Evolutionary conservation across 2,888 invertebrate genomes (phyloP).

Genomic region (Diarsia rubi): DNA sequence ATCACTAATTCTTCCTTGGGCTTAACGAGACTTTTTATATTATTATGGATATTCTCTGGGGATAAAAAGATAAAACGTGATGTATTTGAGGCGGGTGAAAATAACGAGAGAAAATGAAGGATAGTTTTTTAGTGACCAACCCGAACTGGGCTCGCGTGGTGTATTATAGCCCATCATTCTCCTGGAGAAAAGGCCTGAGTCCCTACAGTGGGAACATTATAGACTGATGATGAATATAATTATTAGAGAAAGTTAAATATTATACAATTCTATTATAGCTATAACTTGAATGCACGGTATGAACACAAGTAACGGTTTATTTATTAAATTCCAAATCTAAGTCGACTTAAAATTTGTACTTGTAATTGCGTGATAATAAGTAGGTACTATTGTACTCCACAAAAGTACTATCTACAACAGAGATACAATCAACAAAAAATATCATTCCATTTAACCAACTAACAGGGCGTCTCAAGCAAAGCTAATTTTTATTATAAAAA

Average conservation of each 20-base stretch:
- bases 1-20: slow-evolving; percentile 73
- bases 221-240: neutral
- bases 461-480: slow-evolving; percentile 32
- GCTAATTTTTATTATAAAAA: slow-evolving; percentile 41
- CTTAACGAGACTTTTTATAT: slow-evolving; percentile 57
- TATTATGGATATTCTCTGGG: slow-evolving; percentile 34
- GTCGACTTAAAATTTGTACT: neutral
- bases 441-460: neutral
- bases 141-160: too few species aligned
- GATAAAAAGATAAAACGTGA: neutral
- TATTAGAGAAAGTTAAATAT: neutral
- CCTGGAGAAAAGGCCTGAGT: too few species aligned
- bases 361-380: neutral
- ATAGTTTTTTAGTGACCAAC: too few species aligned
- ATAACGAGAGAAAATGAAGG: neutral
- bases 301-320: neutral
- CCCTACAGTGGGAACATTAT: too few species aligned
- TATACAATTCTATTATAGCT: neutral
- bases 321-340: neutral
- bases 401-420: neutral
- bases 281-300: neutral
- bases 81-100: neutral
- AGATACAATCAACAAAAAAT: neutral
- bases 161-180: too few species aligned
- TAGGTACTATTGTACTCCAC: neutral